Base-by-base conservation (phyloP, 2,113 vertebrate genomes). In the Eolophus roseicapilla region DNA sequence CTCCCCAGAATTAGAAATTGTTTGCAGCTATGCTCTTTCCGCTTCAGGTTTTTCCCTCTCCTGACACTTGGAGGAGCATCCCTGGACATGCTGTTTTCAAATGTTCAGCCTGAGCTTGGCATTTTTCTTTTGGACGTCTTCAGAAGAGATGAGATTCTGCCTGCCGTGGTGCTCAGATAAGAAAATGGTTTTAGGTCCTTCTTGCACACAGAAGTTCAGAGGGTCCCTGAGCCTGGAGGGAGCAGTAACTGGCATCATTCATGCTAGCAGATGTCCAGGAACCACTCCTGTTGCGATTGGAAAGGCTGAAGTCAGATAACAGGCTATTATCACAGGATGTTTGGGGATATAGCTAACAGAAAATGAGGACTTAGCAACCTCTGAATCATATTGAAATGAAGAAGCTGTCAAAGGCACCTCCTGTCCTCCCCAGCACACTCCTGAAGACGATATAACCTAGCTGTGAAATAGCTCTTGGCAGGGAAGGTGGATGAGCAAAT, bases 391-490 rank as follows among this genome's bases (percentile, higher is more conserved):
- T 1, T 31, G 39, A 47, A 90, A 63, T 1, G 50, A 59, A 88
- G 71, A 84, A 88, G 90, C 52, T 37, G 33, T 83, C 88, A 80
- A 37, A 91, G 47, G 78, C 43, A 83, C 78, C 85, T 96, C 90
- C 87, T 92, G 86, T 67, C 67, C 87, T 94, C 62, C 23, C 60
- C 85, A 77, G 73, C 74, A 89, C 47, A 24, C 69, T 85, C 63
- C 71, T 55, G 93, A 39, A 23, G 85, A 86, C 21, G 6, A 43
- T 82, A 37, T 93, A 95, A 70, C 79, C 57, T 88, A 39, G 65
- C 76, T 80, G 49, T 55, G 78, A 93, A 74, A 44, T 7, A 92
- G 96, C 73, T 93, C 55, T n/a, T 96, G 93, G 94, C 92, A 95
- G 75, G 73, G 86, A 81, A 78, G 50, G 85, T 2, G 6, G 80